These are phyloP conservation scores for Conchocele bisecta DNA, from an alignment of 2,888 invertebrate species.

Conservation along the genomic window DNA sequence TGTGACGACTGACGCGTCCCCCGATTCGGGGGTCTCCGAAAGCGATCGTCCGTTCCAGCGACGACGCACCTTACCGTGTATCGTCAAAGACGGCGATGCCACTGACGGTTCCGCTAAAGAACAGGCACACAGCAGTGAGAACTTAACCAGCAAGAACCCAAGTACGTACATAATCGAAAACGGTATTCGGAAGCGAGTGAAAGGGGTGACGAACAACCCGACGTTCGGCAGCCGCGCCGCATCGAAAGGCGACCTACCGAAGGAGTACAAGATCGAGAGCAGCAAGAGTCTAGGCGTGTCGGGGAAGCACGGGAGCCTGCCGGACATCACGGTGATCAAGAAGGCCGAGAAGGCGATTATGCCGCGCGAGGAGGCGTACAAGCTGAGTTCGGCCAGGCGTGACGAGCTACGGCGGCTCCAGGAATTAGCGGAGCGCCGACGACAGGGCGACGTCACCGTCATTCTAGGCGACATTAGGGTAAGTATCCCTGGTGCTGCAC, in stretches of 20 bases:
- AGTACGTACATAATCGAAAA: conserved; percentile 82
- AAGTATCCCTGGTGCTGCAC: conserved; percentile 21
- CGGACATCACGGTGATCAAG: conserved; percentile 89
- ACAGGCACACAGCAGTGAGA: conserved; percentile 76
- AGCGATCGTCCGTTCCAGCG: conserved; percentile 73
- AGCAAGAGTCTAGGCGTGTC: conserved; percentile 59
- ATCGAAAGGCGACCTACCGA: conserved; percentile 82
- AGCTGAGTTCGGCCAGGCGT: conserved; percentile 86
- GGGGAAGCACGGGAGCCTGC: conserved; percentile 90
- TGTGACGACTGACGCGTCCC: conserved; percentile 74
- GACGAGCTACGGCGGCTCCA: conserved; percentile 96
- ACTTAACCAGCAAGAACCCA: conserved; percentile 71
- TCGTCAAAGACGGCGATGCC: conserved; percentile 70
- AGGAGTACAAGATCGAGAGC: conserved; percentile 89
- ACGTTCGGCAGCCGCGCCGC: conserved; percentile 76
- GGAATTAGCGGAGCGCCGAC: conserved; percentile 84
- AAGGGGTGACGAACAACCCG: conserved; percentile 72
- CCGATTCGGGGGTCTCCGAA: conserved; percentile 79
- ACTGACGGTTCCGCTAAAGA: conserved; percentile 60
- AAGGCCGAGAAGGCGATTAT: conserved; percentile 91
- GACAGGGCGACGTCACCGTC: conserved; percentile 80
- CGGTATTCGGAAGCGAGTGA: conserved; percentile 80
- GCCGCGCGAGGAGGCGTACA: conserved; percentile 97
- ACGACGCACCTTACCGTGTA: conserved; percentile 80
- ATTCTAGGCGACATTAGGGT: conserved; percentile 82